Evolutionary conservation across 2,888 invertebrate species (phyloP).

Genomic region (Bugula neritina): DNA sequence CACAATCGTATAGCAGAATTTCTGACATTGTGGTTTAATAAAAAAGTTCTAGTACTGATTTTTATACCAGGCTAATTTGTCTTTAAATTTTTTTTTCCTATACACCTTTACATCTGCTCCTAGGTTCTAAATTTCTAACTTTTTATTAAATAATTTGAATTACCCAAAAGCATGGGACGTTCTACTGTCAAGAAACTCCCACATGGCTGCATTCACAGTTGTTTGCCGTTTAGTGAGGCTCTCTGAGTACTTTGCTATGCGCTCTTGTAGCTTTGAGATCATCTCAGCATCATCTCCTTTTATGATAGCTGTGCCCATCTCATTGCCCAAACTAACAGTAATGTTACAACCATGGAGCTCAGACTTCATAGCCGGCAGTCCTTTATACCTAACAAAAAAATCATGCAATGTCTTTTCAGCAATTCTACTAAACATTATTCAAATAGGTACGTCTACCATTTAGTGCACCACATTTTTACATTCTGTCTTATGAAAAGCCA

Average conservation of each 20-base stretch:
- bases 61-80: too few relatives aligned
- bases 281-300: neutral
- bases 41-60: too few relatives aligned
- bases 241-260: neutral
- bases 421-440: too few relatives aligned
- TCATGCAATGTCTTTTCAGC: too few relatives aligned
- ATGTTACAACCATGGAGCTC: neutral
- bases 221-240: neutral
- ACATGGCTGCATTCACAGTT: neutral
- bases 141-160: neutral
- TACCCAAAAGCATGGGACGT: conserved; percentile 12
- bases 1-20: too few relatives aligned
- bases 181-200: conserved; percentile 1
- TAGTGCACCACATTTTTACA: too few relatives aligned
- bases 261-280: neutral
- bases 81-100: too few relatives aligned
- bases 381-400: neutral
- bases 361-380: neutral
- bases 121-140: too few relatives aligned
- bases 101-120: too few relatives aligned
- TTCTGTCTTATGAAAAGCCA: too few relatives aligned
- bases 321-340: neutral
- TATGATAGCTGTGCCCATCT: neutral
- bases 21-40: too few relatives aligned
- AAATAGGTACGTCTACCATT: too few relatives aligned